phyloP scores from a whole-genome alignment of 2,113 vertebrate species.

The Tychaedon coryphoeus region DNA sequence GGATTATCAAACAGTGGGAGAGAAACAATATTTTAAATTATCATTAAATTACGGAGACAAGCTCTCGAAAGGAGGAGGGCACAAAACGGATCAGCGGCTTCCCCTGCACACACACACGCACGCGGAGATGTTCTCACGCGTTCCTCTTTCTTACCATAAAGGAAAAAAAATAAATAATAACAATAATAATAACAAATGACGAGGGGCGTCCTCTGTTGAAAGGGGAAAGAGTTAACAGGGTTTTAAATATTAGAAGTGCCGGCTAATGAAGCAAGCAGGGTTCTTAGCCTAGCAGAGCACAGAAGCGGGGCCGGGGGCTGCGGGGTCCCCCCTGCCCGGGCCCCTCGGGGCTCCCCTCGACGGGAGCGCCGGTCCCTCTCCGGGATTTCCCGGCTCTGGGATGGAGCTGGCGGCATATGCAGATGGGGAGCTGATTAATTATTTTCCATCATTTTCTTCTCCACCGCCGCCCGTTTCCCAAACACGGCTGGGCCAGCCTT shows the following conservation, averaged over 20 bases:
- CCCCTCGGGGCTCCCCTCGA: not conserved
- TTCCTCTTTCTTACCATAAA: not conserved
- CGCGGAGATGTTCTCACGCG: not conserved
- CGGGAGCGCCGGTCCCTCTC: not conserved
- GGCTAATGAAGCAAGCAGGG: not conserved
- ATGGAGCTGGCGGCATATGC: not conserved
- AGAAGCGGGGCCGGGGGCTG: not conserved
- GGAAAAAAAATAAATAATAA: not conserved
- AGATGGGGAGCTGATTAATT: not conserved
- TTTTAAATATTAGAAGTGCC: not conserved
- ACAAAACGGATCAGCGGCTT: slow-evolving; percentile 14
- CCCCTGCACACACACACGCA: not conserved
- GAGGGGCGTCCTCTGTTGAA: slow-evolving; percentile 25
- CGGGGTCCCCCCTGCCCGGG: not conserved
- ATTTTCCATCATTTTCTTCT: not conserved
- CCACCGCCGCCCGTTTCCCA: not conserved
- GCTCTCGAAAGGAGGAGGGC: slow-evolving; percentile 51
- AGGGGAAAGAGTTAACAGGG: slow-evolving; percentile 24
- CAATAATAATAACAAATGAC: slow-evolving; percentile 7
- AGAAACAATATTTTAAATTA: slow-evolving; percentile 70
- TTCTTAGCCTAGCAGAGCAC: not conserved
- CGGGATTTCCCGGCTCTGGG: not conserved
- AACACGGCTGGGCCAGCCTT: not conserved
- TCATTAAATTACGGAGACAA: slow-evolving; percentile 60
- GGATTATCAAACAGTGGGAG: slow-evolving; percentile 69